These are phyloP conservation scores for Calameuta idolon DNA, from an alignment of 2,888 invertebrate species.

Conservation along the genomic window DNA sequence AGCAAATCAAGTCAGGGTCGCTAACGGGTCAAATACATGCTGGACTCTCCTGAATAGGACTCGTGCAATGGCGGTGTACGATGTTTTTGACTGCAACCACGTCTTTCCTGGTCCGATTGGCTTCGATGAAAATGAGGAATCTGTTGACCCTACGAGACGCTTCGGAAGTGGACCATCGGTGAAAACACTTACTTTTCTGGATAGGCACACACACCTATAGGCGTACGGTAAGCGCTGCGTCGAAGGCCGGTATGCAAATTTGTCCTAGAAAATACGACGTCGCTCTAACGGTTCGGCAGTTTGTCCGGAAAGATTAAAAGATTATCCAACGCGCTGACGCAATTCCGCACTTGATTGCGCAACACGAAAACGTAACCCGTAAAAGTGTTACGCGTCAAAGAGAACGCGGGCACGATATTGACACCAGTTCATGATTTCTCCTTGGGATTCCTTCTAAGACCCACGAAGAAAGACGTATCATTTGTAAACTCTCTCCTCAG, in stretches of 20 bases:
- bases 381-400: conserved; percentile 46
- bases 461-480: conserved; percentile 33
- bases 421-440: background rate
- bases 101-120: no score
- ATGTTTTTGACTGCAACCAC: no score
- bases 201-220: no score
- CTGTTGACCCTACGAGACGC: background rate
- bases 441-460: background rate
- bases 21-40: background rate
- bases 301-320: conserved; percentile 40
- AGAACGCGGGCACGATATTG: background rate
- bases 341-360: conserved; percentile 45
- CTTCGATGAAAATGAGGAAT: no score
- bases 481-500: conserved; percentile 42
- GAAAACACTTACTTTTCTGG: no score
- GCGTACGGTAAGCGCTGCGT: no score
- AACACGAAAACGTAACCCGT: conserved; percentile 51
- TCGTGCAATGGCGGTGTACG: no score
- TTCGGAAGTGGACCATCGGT: no score
- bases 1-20: conserved; percentile 2
- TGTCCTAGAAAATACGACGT: conserved; percentile 34
- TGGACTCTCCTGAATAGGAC: no score
- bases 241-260: conserved; percentile 33
- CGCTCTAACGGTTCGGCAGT: conserved; percentile 25
- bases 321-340: conserved; percentile 50